Conservation (phyloP, 2,797 vertebrate species). For the Alcedo atthis region DNA sequence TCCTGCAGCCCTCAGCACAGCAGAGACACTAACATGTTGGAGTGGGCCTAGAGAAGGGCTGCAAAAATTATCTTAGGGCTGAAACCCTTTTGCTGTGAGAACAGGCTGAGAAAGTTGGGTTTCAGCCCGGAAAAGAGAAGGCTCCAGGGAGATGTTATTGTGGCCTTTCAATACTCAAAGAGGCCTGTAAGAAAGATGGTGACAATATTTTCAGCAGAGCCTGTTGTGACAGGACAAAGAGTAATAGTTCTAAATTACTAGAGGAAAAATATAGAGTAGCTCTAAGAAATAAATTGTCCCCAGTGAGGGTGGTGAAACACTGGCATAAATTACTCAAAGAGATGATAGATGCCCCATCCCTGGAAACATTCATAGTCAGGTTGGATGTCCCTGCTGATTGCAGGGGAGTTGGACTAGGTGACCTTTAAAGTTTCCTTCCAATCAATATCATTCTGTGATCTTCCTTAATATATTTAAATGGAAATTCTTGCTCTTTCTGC, state of each 20-base stretch:
- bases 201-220: neutral
- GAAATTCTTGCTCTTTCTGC: neutral
- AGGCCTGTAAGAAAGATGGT: neutral
- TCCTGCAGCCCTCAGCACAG: neutral
- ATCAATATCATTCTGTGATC: neutral
- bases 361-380: neutral
- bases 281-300: neutral
- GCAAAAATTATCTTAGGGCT: neutral
- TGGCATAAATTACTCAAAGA: neutral
- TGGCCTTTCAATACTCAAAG: neutral
- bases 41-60: neutral
- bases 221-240: fast-evolving
- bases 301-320: neutral
- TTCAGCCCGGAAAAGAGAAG: neutral
- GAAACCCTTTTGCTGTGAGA: neutral
- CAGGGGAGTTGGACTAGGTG: neutral
- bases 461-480: neutral
- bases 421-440: neutral
- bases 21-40: neutral
- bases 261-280: neutral
- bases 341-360: neutral
- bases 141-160: neutral
- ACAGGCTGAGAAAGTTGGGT: neutral
- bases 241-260: too few relatives aligned
- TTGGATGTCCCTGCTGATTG: neutral